phyloP scores from a whole-genome alignment of 2,113 vertebrate species.

The Romanogobio albipinnatus region DNA sequence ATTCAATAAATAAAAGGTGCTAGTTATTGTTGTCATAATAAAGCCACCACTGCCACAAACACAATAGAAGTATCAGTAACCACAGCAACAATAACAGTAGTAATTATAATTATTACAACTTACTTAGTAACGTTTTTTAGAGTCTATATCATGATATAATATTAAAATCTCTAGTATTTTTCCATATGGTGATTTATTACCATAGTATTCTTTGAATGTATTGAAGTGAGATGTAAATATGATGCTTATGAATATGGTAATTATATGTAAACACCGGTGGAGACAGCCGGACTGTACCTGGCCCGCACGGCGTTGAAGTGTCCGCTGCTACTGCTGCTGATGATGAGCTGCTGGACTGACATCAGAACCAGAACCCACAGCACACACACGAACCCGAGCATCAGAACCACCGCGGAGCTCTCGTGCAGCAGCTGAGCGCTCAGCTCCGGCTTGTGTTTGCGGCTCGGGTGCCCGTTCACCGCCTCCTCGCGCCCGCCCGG shows the following conservation, averaged over 20 bases:
- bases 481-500: constrained; percentile 54
- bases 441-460: constrained; percentile 71
- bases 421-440: constrained; percentile 70
- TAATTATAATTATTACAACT: too few relatives aligned
- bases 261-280: not conserved
- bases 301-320: constrained; percentile 76
- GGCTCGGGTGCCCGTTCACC: constrained; percentile 64
- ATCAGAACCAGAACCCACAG: constrained; percentile 78
- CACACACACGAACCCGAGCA: constrained; percentile 72
- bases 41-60: not conserved
- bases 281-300: constrained; percentile 60
- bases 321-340: constrained; percentile 67
- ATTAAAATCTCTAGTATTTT: too few relatives aligned
- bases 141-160: too few relatives aligned
- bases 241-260: not conserved
- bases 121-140: too few relatives aligned
- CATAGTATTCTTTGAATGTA: too few relatives aligned
- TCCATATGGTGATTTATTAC: too few relatives aligned
- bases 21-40: not conserved
- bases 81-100: not conserved
- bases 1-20: not conserved
- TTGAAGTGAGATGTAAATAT: not conserved
- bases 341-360: constrained; percentile 76
- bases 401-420: constrained; percentile 65
- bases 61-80: not conserved